Base-by-base conservation (phyloP, 2,797 vertebrate species). In the Rhincodon typus region DNA sequence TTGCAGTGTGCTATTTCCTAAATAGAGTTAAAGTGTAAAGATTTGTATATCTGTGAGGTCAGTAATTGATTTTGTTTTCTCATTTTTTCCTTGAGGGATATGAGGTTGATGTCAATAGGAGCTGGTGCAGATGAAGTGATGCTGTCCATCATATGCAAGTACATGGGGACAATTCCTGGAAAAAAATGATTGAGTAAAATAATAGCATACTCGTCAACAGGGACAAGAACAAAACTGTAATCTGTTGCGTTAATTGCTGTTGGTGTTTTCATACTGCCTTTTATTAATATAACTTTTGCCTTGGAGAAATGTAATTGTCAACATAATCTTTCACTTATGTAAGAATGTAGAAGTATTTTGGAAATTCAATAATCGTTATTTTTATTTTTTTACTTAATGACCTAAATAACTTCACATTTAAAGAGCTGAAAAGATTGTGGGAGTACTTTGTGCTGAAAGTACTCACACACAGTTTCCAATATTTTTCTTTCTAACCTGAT, bases 61-160 rank as follows among this genome's bases (percentile, higher is more conserved):
- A 79, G 38, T 86, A 6, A 95, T 57, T 88, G n/a, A 88, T 66
- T 53, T n/a, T 95, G 23, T 50, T 90, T 90, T 94, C 79, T 84
- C 94, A 94, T 95, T 96, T 77, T 46, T 96, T 77, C 96, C 90
- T 96, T 70, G 97, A 99, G 98, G 96, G 98, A 99, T 96, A 95
- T 97, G 34, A 98, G 98, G 96, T 27, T 99, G 77, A 0, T 98
- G 3, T 99, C 98, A 0, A 98, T 98, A 96, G 98, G 98, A 88
- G 98, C 25, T 6, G 98, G 98, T 27, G 97, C 98, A n/a, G 98
- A 98, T 95, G 98, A 99, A 97, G 98, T 98, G 95, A 98, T 98
- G 98, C 97, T 98, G 96, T 97, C 97, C 96, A 98, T 98, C 96
- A 98, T 99, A 97, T 98, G 98, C 97, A 99, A 98, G 97, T 97